Conservation (phyloP, 1,140 invertebrate species). For the Dinoponera quadriceps region DNA sequence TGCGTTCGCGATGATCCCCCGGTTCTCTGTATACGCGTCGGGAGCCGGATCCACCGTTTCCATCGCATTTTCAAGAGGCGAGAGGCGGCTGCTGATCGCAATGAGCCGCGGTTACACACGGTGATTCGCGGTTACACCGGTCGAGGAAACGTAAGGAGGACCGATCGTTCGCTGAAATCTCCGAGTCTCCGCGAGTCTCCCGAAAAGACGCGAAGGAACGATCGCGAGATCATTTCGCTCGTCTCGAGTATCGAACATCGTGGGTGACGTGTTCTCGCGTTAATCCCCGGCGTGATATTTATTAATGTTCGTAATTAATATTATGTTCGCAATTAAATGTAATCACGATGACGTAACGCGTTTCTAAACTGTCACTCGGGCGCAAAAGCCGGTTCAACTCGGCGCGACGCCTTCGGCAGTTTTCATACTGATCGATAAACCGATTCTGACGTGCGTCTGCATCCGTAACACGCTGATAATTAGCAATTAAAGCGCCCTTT, state of each 20-base stretch:
- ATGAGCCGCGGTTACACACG: constrained; percentile 20
- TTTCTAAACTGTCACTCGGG: background rate
- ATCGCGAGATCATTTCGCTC: background rate
- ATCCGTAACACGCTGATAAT: constrained; percentile 52
- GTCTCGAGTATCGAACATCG: background rate
- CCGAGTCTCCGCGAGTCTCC: background rate
- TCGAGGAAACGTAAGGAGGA: background rate
- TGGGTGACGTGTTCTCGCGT: too few species aligned
- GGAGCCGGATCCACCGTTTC: constrained; percentile 17
- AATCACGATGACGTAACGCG: background rate
- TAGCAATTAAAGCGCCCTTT: constrained; percentile 52
- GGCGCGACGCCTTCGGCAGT: background rate
- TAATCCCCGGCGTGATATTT: background rate
- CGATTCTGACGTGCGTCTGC: constrained; percentile 16
- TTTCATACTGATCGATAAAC: constrained; percentile 16
- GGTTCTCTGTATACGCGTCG: constrained; percentile 2
- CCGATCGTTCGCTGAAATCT: background rate
- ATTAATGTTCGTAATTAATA: background rate
- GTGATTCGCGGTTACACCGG: constrained; percentile 5
- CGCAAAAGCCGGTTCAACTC: constrained; percentile 9
- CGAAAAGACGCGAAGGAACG: background rate
- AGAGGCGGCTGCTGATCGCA: background rate
- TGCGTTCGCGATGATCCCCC: background rate
- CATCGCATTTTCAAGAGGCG: constrained; percentile 24
- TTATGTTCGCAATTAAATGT: constrained; percentile 7